These are phyloP conservation scores for Sebastes aleutianus DNA, from an alignment of 2,797 vertebrate genomes.

Conservation along the genomic window DNA sequence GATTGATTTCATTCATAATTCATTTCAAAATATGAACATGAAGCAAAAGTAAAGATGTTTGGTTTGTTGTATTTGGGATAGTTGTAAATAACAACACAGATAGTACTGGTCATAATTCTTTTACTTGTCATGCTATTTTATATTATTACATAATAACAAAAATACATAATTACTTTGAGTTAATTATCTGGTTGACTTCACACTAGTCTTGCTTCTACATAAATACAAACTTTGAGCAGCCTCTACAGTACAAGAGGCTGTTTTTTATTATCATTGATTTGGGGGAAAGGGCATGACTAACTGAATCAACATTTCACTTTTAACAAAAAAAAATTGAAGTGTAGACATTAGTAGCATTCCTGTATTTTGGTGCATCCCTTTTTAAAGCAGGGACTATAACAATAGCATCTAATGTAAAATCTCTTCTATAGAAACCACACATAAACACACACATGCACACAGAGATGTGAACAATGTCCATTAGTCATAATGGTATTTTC, in stretches of 20 bases:
- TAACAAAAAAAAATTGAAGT: background rate
- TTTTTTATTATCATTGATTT: conserved; percentile 17
- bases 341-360: background rate
- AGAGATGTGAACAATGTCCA: background rate
- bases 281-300: background rate
- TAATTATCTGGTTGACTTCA: background rate
- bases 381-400: background rate
- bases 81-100: background rate
- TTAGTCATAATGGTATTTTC: conserved; percentile 18
- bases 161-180: background rate
- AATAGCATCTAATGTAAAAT: conserved; percentile 1
- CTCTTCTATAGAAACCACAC: background rate
- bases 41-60: background rate
- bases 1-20: background rate
- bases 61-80: background rate
- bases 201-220: background rate
- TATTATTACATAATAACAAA: background rate
- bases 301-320: conserved; percentile 1
- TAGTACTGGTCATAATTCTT: background rate
- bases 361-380: background rate
- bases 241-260: background rate
- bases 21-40: background rate
- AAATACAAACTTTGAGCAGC: background rate
- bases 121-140: background rate
- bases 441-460: background rate